A percentile compares a stretch with the other conserved stretches of the same genome.
Conservation (phyloP, 2,797 vertebrate species). For the Coregonus suidteri region DNA sequence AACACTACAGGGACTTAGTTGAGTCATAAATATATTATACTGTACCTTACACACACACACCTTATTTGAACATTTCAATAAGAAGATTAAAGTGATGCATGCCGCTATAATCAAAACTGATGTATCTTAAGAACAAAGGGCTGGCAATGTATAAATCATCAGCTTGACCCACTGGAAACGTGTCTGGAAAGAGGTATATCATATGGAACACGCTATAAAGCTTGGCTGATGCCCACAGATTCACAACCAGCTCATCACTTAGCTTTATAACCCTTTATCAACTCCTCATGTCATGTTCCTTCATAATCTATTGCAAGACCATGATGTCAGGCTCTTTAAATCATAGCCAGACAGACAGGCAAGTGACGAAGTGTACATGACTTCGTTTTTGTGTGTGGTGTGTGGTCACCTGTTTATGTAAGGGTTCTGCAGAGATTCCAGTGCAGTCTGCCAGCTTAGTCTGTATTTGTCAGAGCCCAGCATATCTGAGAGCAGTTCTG, state of each 20-base stretch:
- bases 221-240: background rate
- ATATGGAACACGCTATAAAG: background rate
- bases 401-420: constrained; percentile 85
- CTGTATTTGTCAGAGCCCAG: constrained; percentile 85
- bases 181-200: background rate
- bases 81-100: background rate
- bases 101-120: background rate
- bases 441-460: constrained; percentile 83
- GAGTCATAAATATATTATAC: background rate
- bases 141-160: background rate
- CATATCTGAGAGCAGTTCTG: constrained; percentile 85
- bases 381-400: constrained; percentile 1
- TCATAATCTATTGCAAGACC: background rate
- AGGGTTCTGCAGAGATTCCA: constrained; percentile 88
- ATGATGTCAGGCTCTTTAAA: constrained; percentile 3
- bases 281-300: background rate
- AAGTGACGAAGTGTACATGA: background rate
- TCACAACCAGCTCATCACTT: background rate
- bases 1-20: too few relatives aligned
- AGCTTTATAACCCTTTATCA: background rate
- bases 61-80: background rate
- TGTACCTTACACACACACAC: background rate
- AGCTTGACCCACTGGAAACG: background rate
- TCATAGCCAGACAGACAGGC: background rate
- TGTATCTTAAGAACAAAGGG: background rate